A percentile compares a stretch with the other conserved stretches of the same genome.
These are phyloP conservation scores for Tetrao urogallus DNA, from an alignment of 2,113 vertebrate genomes.

Conservation along the genomic window DNA sequence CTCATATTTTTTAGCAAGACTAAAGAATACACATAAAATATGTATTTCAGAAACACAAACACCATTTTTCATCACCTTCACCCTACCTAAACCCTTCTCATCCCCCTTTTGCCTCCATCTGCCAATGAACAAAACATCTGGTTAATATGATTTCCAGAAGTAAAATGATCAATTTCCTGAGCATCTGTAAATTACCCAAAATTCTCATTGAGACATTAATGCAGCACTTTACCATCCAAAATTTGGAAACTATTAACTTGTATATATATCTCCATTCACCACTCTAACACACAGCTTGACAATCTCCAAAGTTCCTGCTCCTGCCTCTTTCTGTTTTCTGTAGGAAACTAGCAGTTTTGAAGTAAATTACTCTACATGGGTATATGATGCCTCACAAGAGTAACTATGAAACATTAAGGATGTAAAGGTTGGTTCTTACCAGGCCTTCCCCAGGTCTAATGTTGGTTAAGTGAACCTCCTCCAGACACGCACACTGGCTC, in stretches of 20 bases:
- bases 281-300: not conserved
- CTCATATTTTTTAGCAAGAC: not conserved
- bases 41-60: not conserved
- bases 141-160: not conserved
- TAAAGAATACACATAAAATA: not conserved
- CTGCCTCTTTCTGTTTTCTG: not conserved
- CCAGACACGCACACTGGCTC: slow-evolving; percentile 86
- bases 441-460: slow-evolving; percentile 91
- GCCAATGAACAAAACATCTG: too few relatives aligned
- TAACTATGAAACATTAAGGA: not conserved
- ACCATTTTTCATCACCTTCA: not conserved
- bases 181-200: not conserved
- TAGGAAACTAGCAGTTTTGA: not conserved
- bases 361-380: not conserved
- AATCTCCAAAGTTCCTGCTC: not conserved
- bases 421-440: slow-evolving; percentile 78
- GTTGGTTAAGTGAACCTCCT: slow-evolving; percentile 89
- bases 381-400: not conserved
- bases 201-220: not conserved
- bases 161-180: not conserved
- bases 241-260: not conserved
- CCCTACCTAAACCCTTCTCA: accelerated
- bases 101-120: too few relatives aligned
- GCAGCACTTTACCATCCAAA: not conserved
- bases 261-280: not conserved